Conservation (phyloP, 2,888 invertebrate genomes). For the Eurois occulta region DNA sequence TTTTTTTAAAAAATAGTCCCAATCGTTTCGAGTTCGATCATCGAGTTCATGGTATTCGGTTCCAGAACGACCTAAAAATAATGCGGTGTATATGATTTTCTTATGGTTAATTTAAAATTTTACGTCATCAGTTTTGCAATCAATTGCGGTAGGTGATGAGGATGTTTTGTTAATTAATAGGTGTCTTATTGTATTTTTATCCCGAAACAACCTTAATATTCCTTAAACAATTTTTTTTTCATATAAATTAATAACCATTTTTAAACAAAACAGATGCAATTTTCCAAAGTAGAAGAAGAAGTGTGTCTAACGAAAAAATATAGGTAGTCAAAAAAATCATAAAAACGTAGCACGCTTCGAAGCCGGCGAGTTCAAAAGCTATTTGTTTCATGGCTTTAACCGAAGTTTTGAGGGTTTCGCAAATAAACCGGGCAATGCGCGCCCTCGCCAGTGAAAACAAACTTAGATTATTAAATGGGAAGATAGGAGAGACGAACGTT, state of each 20-base stretch:
- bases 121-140: background rate
- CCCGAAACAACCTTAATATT: background rate
- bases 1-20: too few relatives aligned
- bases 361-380: slow-evolving; percentile 68
- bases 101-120: background rate
- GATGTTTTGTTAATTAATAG: background rate
- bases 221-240: background rate
- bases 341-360: slow-evolving; percentile 61
- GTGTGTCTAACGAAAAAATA: slow-evolving; percentile 24
- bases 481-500: slow-evolving; percentile 54
- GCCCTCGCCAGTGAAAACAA: slow-evolving; percentile 67
- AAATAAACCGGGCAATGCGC: slow-evolving; percentile 74
- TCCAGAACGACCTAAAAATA: too few relatives aligned
- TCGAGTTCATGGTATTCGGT: too few relatives aligned
- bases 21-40: too few relatives aligned
- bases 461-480: slow-evolving; percentile 66
- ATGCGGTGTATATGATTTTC: too few relatives aligned
- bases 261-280: slow-evolving; percentile 50
- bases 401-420: slow-evolving; percentile 75
- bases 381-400: slow-evolving; percentile 71
- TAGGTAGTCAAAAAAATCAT: slow-evolving; percentile 64
- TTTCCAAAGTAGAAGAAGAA: too few relatives aligned
- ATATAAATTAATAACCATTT: slow-evolving; percentile 1
- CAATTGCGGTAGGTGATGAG: background rate
- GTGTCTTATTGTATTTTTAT: background rate